These are phyloP conservation scores for Montifringilla adamsi DNA, from an alignment of 2,113 vertebrate species.

Conservation along the genomic window DNA sequence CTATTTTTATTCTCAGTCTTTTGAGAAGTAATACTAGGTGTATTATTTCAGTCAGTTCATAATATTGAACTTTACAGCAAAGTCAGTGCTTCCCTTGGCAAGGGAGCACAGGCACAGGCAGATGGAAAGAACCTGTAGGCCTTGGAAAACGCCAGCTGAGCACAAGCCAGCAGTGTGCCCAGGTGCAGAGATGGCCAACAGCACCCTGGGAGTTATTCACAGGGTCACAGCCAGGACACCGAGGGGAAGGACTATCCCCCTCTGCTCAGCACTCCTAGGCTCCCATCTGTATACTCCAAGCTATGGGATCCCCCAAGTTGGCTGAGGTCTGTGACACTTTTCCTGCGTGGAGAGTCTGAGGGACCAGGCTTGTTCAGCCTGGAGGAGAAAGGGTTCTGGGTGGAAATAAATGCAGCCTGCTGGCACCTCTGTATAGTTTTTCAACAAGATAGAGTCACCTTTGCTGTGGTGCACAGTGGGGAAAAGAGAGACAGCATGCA, in stretches of 20 bases:
- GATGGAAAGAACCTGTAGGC: neutral
- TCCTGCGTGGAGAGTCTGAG: neutral
- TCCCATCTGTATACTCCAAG: neutral
- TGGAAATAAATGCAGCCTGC: neutral
- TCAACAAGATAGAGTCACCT: rapidly evolving
- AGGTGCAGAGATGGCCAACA: neutral
- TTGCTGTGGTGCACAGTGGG: rapidly evolving
- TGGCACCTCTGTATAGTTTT: neutral
- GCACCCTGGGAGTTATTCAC: neutral
- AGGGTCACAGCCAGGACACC: neutral
- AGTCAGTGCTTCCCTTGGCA: neutral
- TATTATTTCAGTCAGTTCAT: neutral
- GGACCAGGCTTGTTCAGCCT: neutral
- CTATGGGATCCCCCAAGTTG: neutral
- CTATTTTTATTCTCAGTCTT: neutral
- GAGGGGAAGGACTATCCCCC: neutral
- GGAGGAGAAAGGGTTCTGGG: neutral
- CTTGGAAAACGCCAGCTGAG: neutral
- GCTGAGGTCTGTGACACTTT: neutral
- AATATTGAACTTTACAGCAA: neutral
- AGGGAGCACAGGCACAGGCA: neutral
- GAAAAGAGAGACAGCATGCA: neutral
- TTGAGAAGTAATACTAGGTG: neutral
- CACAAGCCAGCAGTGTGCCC: neutral
- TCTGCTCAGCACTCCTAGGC: neutral